These are phyloP conservation scores for Petrophora chlorosata DNA, from an alignment of 2,888 invertebrate genomes.

Conservation along the genomic window DNA sequence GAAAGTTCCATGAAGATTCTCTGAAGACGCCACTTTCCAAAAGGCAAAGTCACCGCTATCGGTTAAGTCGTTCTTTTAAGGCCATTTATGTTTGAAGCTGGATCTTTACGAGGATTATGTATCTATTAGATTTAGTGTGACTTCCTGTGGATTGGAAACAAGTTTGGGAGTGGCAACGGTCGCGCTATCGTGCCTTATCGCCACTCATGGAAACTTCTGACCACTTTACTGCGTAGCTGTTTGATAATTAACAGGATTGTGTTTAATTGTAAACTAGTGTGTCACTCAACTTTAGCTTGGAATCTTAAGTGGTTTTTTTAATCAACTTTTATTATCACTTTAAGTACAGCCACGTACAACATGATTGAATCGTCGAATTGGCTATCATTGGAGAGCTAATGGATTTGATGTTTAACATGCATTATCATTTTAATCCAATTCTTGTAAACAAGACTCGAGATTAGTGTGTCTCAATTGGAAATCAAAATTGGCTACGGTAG, in stretches of 20 bases:
- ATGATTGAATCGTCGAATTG: background rate
- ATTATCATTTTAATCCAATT: too few relatives aligned
- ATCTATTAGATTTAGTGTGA: constrained; percentile 28
- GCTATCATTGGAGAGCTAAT: background rate
- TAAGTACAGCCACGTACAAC: too few relatives aligned
- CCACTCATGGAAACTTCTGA: constrained; percentile 69
- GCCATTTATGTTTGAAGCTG: constrained; percentile 24
- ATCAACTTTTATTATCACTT: background rate
- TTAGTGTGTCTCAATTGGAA: too few relatives aligned
- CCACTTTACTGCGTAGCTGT: constrained; percentile 45
- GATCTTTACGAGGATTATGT: constrained; percentile 29
- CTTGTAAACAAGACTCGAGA: too few relatives aligned
- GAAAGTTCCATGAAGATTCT: too few relatives aligned
- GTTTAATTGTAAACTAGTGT: constrained; percentile 11
- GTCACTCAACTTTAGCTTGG: constrained; percentile 1
- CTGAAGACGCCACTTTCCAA: constrained; percentile 29
- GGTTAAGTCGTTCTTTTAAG: constrained; percentile 16
- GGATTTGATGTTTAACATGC: background rate
- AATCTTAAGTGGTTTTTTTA: background rate
- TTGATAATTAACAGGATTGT: constrained; percentile 44
- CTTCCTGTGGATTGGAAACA: constrained; percentile 47
- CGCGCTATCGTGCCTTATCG: constrained; percentile 54
- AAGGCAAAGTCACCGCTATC: constrained; percentile 27
- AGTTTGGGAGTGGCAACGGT: constrained; percentile 50
- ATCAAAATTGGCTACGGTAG: constrained; percentile 4